Evolutionary conservation across 2,888 invertebrate genomes (phyloP).

Genomic region (Notodonta dromedarius): DNA sequence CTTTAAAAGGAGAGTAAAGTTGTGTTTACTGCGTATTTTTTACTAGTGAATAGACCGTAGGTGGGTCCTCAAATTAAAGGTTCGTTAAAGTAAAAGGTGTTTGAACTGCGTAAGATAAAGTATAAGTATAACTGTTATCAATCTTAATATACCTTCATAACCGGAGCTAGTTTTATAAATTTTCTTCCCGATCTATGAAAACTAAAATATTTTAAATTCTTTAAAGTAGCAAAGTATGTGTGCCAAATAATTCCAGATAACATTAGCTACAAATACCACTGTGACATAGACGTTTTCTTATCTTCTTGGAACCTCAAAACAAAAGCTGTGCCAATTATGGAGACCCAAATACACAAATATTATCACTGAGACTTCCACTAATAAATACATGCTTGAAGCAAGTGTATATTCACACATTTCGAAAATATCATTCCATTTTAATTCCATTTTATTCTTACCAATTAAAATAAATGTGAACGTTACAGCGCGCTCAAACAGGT

Average conservation of each 20-base stretch:
- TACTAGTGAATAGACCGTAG: background rate
- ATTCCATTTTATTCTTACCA: background rate
- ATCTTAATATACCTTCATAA: too few relatives aligned
- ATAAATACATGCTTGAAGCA: background rate
- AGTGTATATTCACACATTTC: too few relatives aligned
- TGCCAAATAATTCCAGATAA: background rate
- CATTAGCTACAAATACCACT: background rate
- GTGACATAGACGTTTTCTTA: background rate
- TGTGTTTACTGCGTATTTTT: background rate
- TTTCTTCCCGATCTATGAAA: too few relatives aligned
- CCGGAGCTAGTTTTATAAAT: too few relatives aligned
- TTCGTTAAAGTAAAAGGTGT: background rate
- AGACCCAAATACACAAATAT: too few relatives aligned
- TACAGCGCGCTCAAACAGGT: conserved; percentile 11
- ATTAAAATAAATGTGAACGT: conserved; percentile 5
- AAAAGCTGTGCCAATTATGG: background rate
- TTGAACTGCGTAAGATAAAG: too few relatives aligned
- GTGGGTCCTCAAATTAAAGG: background rate
- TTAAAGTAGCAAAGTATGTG: background rate
- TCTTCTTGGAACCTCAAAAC: background rate
- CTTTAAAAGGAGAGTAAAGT: background rate
- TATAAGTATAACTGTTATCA: too few relatives aligned
- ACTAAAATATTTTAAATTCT: background rate
- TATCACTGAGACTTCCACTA: too few relatives aligned
- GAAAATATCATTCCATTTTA: too few relatives aligned